phyloP scores from a whole-genome alignment of 30 jellyfish, hydroid and myxozoan species.

The Aurelia aurita complex sp. Pacific region DNA sequence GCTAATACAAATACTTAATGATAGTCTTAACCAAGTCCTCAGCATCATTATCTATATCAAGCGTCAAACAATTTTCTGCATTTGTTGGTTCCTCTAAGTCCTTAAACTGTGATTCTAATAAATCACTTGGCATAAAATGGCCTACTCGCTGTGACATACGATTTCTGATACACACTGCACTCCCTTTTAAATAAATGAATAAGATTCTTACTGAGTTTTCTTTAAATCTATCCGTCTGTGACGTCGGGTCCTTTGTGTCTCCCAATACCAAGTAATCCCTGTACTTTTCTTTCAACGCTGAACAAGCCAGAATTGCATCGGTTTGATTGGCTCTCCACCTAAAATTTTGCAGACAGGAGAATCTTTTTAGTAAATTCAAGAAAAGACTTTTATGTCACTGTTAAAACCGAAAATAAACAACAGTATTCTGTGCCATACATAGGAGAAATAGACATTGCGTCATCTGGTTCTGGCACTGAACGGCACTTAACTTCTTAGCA shows the following conservation, averaged over 20 bases:
- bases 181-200: constrained; percentile 32
- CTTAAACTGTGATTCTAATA: constrained; percentile 44
- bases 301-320: constrained; percentile 52
- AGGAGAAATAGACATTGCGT: too few relatives aligned
- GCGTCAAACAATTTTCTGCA: constrained; percentile 29
- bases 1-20: too few relatives aligned
- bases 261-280: constrained; percentile 28
- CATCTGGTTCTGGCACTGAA: too few relatives aligned
- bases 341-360: not conserved
- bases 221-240: not conserved
- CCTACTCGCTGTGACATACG: constrained; percentile 30
- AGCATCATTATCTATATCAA: not conserved
- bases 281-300: constrained; percentile 47
- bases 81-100: constrained; percentile 41
- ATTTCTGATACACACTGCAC: constrained; percentile 9
- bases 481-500: too few relatives aligned
- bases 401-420: too few relatives aligned
- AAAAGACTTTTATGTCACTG: too few relatives aligned
- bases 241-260: not conserved
- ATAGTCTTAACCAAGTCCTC: not conserved
- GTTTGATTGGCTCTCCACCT: constrained; percentile 8
- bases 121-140: constrained; percentile 45
- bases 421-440: too few relatives aligned
- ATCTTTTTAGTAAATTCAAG: not conserved
- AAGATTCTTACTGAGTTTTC: not conserved